Base-by-base conservation (phyloP, 1,140 invertebrate species). In the Drosophila takahashii region DNA sequence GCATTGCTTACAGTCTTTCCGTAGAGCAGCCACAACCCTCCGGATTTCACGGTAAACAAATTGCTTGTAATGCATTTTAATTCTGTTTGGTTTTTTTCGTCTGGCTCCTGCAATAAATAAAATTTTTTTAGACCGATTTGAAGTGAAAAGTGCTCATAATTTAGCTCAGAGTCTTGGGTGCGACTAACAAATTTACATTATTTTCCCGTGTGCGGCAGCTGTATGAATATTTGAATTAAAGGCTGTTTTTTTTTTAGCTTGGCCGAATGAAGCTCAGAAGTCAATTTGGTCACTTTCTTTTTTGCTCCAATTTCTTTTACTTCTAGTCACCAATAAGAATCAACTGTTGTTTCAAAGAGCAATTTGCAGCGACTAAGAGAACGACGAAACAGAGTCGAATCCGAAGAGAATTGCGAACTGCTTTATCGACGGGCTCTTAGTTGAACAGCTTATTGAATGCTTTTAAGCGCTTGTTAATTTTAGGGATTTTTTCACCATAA, bases 51-150 rank as follows among this genome's bases (percentile, higher is more conserved):
- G 34, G 57, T 6, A 5, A 59, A 73, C 70, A 54, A 74, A 74
- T 62, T 53, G 56, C 41, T 73, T 36, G 65, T 60, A 71, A 72
- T 72, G 69, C 45, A 71, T 72, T 72, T 60, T 44, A 60, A 73
- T 71, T 73, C 45, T 13, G n/a, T 44, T 69, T 53, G 51, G 7
- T 44, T 15, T 42, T 51, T 16, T 22, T 18, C 16, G 18, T 16
- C 34, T 44, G 27, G n/a, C 7, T 26, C 16, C 26, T 2, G 71
- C 51, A 56, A 74, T 74, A 74, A 74, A 74, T 74, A 56, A 56
- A 16, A 36, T 56, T 53, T 53, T 45, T 62, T 47, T 15, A 11
- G 26, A 10, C 11, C 34, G 27, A 69, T 41, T 27, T 10, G 16
- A 44, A 45, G 34, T 58, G 34, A n/a, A 53, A 41, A 65, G 44